Percentiles rank a stretch among this genome's conserved stretches.
Conservation (phyloP, 2,888 invertebrate species). For the Callimorpha dominula region DNA sequence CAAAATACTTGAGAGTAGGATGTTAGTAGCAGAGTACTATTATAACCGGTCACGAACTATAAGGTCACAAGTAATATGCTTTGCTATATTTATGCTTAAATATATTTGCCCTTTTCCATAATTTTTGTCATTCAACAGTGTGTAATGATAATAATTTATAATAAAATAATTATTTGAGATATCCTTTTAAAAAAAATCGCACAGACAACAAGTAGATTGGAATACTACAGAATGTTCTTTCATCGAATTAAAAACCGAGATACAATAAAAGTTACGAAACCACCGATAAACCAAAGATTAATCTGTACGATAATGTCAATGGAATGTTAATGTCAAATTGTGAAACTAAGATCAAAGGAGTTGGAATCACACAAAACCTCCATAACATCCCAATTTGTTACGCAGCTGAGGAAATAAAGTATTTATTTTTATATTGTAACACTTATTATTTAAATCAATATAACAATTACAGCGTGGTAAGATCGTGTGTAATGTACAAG, state of each 20-base stretch:
- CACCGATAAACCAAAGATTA: background rate
- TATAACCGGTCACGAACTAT: conserved; percentile 17
- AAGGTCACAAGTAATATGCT: conserved; percentile 17
- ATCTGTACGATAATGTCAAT: background rate
- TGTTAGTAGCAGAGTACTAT: conserved; percentile 1
- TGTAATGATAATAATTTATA: background rate
- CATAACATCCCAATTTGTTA: background rate
- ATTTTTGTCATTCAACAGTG: background rate
- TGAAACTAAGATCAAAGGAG: background rate
- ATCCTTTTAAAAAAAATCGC: too few relatives aligned
- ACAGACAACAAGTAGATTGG: too few relatives aligned
- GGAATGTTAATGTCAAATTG: background rate
- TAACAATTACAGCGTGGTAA: background rate
- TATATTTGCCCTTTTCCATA: background rate
- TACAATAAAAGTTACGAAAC: background rate
- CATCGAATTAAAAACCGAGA: background rate
- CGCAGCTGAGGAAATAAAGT: background rate
- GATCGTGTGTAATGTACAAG: conserved; percentile 23
- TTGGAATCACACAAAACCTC: background rate
- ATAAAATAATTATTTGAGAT: background rate
- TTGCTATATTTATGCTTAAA: background rate
- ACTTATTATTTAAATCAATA: background rate
- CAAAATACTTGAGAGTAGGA: conserved; percentile 2
- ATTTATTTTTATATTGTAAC: background rate
- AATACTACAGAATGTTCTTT: background rate